Base-by-base conservation (phyloP, 2,888 invertebrate species). In the Megastigmus dorsalis region DNA sequence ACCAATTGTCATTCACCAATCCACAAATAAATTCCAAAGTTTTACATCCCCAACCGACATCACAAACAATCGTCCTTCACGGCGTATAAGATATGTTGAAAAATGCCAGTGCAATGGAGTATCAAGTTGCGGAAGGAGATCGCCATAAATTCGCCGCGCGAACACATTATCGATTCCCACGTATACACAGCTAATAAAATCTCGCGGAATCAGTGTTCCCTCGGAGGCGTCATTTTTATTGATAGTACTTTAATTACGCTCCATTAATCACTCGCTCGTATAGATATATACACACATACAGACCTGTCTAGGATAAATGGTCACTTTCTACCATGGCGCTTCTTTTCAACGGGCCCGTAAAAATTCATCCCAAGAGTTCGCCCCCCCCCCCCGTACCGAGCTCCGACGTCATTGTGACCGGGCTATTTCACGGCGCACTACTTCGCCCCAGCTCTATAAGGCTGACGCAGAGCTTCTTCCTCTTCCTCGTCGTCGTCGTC, bases 231-330 rank as follows among this genome's bases (percentile, higher is more conserved):
- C n/a, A n/a, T n/a, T 33, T 45, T 62, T 43, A 55, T 38, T 33
- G 50, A 66, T 45, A 52, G 48, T 43, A 23, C 66, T 66, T 73
- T 73, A 66, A 73, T 73, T 54, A 57, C 45, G 28, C n/a, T 54
- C 20, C 60, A 60, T 73, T 28, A 48, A 67, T 73, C 54, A 73
- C 26, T 0, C 50, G 20, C 33, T 18, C 28, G 30, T 33, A 20
- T n/a, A 48, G 9, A 48, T n/a, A 20, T 18, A 7, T 6, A 48
- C 23, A 20, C 23, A 28, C n/a, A n/a, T 26, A 9, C 28, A 5
- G 6, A 4, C n/a, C n/a, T n/a, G n/a, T n/a, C 26, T 67, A 67
- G n/a, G 73, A 73, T 62, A 73, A 73, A 73, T 73, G 67, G 62
- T 62, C 54, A 54, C 18, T 52, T 18, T 13, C 23, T 30, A n/a